phyloP scores from a whole-genome alignment of 2,113 vertebrate species.

The Tympanuchus pallidicinctus region DNA sequence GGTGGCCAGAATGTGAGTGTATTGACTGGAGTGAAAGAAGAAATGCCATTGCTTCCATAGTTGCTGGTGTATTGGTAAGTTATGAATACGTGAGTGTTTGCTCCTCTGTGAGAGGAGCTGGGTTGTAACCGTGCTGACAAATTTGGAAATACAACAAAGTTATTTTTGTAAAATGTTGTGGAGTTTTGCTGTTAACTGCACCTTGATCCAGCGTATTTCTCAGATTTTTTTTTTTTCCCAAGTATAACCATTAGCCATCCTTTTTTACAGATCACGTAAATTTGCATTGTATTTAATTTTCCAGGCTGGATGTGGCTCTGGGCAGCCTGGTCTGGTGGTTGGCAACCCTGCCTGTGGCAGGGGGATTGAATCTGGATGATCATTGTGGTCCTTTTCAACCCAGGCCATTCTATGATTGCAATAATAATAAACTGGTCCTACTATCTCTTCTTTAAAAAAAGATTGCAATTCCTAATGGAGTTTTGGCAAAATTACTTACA shows the following conservation, averaged over 20 bases:
- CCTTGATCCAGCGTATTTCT: neutral
- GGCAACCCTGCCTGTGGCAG: no score
- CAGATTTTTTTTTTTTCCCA: neutral
- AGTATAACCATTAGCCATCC: neutral
- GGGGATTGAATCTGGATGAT: no score
- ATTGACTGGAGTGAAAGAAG: slow-evolving; percentile 92
- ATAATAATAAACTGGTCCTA: neutral
- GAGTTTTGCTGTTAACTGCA: neutral
- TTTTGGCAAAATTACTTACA: neutral
- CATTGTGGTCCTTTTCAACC: no score
- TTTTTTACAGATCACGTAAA: fast-evolving
- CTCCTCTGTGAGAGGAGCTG: neutral
- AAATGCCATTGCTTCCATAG: slow-evolving; percentile 86
- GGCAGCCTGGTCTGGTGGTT: no score
- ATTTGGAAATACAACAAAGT: neutral
- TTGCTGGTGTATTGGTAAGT: slow-evolving; percentile 88
- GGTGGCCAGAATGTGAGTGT: slow-evolving; percentile 93
- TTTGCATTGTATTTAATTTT: neutral
- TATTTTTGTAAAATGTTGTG: neutral
- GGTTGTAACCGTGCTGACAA: neutral
- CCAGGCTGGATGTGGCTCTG: no score
- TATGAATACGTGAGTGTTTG: neutral
- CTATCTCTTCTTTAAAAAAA: neutral
- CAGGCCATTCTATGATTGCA: no score
- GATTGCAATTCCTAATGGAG: neutral